Base-by-base conservation (phyloP, 2,888 invertebrate species). In the Alloscopus bannaensis region DNA sequence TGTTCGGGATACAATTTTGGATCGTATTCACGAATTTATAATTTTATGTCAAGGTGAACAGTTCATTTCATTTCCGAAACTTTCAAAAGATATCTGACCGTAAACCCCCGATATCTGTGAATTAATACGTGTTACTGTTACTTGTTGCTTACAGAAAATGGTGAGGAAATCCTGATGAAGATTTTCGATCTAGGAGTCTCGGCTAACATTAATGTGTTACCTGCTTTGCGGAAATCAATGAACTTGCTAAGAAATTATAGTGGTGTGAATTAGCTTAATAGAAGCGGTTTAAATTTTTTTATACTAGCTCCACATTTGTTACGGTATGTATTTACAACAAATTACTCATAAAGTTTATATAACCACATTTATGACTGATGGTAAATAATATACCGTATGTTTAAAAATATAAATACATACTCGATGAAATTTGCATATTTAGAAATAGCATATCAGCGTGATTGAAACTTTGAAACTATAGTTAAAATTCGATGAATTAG, bases 101-200 rank as follows among this genome's bases (percentile, higher is more conserved):
- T n/a, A n/a, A n/a, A n/a, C n/a, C n/a, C n/a, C n/a, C n/a, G n/a
- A n/a, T n/a, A n/a, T n/a, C n/a, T n/a, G n/a, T n/a, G n/a, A n/a
- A n/a, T n/a, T 36, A 36, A 36, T 36, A 36, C 13, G 36, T 36
- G 13, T 36, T 6, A 36, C 13, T 36, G 36, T 6, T 8, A 8
- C 36, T 13, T 13, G 13, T 36, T 36, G 8, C 36, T 88, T 89
- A 66, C 88, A 91, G 97, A 97, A 88, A 93, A 94, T 88, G 95
- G 95, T 0, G 91, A 92, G 71, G 91, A 92, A 68, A 90, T 98
- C 65, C 90, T 97, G 85, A 91, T 92, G 87, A 92, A 93, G 80
- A 94, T 95, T 0, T 97, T 97, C 89, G 92, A 93, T 83, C 90
- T 96, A 55, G 96, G 96, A 2, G 91, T 95, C 79, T 91, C 91